Base-by-base conservation (phyloP, 2,113 vertebrate species). In the Heterotis niloticus region DNA sequence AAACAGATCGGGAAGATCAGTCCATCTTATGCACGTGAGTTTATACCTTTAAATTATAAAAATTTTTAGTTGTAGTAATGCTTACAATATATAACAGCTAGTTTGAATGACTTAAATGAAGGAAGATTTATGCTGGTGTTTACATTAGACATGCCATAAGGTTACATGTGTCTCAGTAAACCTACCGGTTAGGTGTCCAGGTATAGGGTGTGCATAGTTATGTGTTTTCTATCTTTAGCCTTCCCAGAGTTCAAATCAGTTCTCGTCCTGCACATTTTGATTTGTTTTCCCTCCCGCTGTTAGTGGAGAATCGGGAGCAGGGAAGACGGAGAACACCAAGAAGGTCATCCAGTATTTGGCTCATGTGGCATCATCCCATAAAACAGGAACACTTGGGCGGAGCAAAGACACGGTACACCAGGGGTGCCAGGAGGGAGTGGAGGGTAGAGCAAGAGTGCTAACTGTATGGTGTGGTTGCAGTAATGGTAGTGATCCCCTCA, bases 21-120 rank as follows among this genome's bases (percentile, higher is more conserved):
- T 89, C 95, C 34, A 97, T 96, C 84, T 93, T 97, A 67, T 97
- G 95, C 95, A 96, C 95, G 96, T 97, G 87, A 96, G 95, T 96
- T 83, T 67, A 20, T 56, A 10, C 10, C 18, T 77, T 44, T 7
- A 44, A 44, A 44, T 44, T 44, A 44, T 44, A 44, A n/a, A n/a
- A 44, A 44, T 44, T 4, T 44, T 44, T 2, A 44, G 34, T 44
- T 44, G 2, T 44, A 44, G 34, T 44, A 44, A 44, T 44, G 34
- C n/a, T n/a, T n/a, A n/a, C n/a, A n/a, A n/a, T 44, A 7, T 44
- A 44, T 4, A 44, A 44, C 34, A 44, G 34, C 3, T 44, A 44
- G 34, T 44, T 44, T 44, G 34, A 44, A 44, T 44, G 34, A n/a
- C n/a, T n/a, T n/a, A n/a, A n/a, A n/a, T n/a, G n/a, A n/a, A n/a